Conservation (phyloP, 2,888 invertebrate species). For the Melinaea marsaeus region DNA sequence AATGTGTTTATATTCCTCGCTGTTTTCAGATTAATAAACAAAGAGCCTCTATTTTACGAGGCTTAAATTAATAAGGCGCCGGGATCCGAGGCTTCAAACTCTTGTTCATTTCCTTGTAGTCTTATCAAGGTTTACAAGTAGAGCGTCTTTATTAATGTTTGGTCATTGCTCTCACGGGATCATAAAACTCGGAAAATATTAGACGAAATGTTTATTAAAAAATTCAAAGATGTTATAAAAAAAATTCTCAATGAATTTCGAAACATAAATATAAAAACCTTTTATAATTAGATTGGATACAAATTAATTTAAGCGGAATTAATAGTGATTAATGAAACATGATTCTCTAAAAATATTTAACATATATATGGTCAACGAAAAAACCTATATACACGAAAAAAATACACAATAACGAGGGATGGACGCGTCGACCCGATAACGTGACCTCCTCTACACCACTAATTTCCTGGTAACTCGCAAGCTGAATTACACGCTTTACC, state of each 20-base stretch:
- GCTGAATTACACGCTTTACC: slow-evolving; percentile 19
- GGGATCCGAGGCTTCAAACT: slow-evolving; percentile 31
- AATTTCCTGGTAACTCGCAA: slow-evolving; percentile 38
- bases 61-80: slow-evolving; percentile 39
- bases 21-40: slow-evolving; percentile 35
- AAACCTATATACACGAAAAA: slow-evolving; percentile 6
- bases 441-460: slow-evolving; percentile 28
- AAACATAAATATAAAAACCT: slow-evolving; percentile 6
- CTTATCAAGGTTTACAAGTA: slow-evolving; percentile 19
- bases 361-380: slow-evolving; percentile 4
- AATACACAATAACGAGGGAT: slow-evolving; percentile 47
- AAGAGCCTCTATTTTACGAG: slow-evolving; percentile 34
- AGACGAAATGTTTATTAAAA: slow-evolving; percentile 15
- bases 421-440: slow-evolving; percentile 43
- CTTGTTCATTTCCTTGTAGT: slow-evolving; percentile 28
- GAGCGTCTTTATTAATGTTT: slow-evolving; percentile 32
- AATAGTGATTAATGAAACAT: background rate
- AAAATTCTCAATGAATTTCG: slow-evolving; percentile 8
- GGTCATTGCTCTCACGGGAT: slow-evolving; percentile 27
- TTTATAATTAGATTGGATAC: background rate
- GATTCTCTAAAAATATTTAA: slow-evolving; percentile 7
- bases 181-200: slow-evolving; percentile 17
- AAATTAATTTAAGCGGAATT: slow-evolving; percentile 3
- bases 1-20: background rate
- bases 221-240: background rate